These are phyloP conservation scores for Choloepus hoffmanni DNA, from an alignment of 2,113 vertebrate genomes.

Conservation along the genomic window DNA sequence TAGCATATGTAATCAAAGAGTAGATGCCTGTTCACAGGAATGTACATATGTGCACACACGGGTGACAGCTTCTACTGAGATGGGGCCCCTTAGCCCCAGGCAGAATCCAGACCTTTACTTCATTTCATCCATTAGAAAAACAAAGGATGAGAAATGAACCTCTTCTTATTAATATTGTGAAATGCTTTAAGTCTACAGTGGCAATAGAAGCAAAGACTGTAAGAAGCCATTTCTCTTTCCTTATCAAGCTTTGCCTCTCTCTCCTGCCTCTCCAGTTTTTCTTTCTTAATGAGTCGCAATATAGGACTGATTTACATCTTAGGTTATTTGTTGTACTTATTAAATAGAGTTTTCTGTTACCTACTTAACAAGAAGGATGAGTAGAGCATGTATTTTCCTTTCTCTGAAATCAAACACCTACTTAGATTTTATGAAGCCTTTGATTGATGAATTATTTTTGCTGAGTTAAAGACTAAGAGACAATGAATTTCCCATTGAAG, in stretches of 20 bases:
- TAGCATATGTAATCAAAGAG: background rate
- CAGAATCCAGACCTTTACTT: background rate
- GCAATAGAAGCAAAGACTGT: background rate
- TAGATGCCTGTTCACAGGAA: background rate
- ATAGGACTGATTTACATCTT: background rate
- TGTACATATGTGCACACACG: fast-evolving
- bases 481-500: background rate
- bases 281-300: background rate
- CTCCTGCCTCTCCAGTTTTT: background rate
- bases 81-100: background rate
- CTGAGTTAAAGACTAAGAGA: background rate
- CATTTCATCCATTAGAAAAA: background rate
- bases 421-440: background rate
- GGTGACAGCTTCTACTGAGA: background rate
- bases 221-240: background rate
- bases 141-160: background rate
- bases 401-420: slow-evolving; percentile 29
- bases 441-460: background rate
- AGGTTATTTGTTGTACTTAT: background rate
- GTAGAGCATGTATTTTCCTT: background rate
- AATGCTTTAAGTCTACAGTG: background rate
- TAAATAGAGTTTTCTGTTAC: background rate
- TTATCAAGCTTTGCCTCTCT: background rate
- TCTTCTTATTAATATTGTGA: background rate
- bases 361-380: background rate